phyloP scores from a whole-genome alignment of 2,113 vertebrate species.

The Tachuris rubrigastra region DNA sequence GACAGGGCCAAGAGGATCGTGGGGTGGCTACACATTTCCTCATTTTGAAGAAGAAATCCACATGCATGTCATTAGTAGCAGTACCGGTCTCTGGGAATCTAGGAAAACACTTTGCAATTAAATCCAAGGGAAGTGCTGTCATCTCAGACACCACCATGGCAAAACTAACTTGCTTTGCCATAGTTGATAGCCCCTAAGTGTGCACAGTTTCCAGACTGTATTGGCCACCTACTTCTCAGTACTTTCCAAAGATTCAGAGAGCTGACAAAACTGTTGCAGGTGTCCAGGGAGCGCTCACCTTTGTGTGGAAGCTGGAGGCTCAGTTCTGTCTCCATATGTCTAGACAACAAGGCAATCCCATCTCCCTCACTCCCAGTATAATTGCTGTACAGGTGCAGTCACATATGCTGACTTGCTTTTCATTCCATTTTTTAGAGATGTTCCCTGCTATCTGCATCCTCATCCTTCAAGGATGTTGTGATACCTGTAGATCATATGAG shows the following conservation, averaged over 20 bases:
- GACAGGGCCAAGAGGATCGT: not conserved
- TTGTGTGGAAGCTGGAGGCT: not conserved
- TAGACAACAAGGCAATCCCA: not conserved
- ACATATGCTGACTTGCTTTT: not conserved
- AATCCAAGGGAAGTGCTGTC: not conserved
- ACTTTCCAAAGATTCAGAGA: not conserved
- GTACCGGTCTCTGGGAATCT: not conserved
- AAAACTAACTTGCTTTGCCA: not conserved
- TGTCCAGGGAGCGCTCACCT: not conserved
- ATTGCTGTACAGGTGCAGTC: not conserved
- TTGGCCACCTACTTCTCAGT: not conserved
- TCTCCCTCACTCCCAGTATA: not conserved
- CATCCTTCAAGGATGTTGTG: not conserved
- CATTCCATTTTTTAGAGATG: not conserved
- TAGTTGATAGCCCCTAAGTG: not conserved
- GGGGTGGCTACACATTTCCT: not conserved
- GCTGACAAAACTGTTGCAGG: not conserved
- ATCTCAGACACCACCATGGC: not conserved
- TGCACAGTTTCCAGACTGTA: not conserved
- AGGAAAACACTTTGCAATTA: not conserved
- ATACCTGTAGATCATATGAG: not conserved
- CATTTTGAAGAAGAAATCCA: not conserved
- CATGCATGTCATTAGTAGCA: not conserved
- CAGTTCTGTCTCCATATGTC: fast-evolving
- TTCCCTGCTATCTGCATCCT: not conserved